Evolutionary conservation across 2,797 vertebrate genomes (phyloP).

Genomic region (Pterois miles): DNA sequence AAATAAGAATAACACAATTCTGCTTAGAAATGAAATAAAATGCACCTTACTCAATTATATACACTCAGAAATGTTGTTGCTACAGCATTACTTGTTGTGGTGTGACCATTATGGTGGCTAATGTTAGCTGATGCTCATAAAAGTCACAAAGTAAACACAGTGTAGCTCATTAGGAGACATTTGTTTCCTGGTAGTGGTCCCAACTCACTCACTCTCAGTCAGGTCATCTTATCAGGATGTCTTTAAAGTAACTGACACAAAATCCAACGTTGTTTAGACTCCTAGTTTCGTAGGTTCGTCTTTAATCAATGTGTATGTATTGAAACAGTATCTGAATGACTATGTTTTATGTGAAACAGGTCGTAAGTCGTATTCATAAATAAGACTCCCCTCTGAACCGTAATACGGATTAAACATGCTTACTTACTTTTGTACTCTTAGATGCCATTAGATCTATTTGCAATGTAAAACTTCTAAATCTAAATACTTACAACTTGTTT

Average conservation of each 20-base stretch:
- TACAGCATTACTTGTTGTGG: not conserved
- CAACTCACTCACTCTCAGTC: accelerated
- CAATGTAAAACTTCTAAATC: too few relatives aligned
- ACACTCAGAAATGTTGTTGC: not conserved
- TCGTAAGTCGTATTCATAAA: too few relatives aligned
- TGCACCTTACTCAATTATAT: not conserved
- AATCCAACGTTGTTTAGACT: not conserved
- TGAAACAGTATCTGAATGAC: not conserved
- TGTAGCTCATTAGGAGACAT: not conserved
- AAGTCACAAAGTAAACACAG: too few relatives aligned
- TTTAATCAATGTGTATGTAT: not conserved
- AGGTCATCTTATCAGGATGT: not conserved
- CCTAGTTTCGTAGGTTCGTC: not conserved
- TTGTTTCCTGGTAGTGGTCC: not conserved
- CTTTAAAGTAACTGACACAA: not conserved
- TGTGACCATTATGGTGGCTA: not conserved
- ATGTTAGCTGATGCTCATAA: not conserved
- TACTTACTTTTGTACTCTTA: too few relatives aligned
- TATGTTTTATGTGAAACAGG: not conserved
- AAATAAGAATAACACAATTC: not conserved
- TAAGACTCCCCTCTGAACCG: too few relatives aligned
- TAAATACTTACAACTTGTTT: too few relatives aligned
- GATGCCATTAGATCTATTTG: too few relatives aligned
- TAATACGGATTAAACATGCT: too few relatives aligned
- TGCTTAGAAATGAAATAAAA: not conserved